Base-by-base conservation (phyloP, 64 coral and sea anemone genomes). In the Actinia tenebrosa region DNA sequence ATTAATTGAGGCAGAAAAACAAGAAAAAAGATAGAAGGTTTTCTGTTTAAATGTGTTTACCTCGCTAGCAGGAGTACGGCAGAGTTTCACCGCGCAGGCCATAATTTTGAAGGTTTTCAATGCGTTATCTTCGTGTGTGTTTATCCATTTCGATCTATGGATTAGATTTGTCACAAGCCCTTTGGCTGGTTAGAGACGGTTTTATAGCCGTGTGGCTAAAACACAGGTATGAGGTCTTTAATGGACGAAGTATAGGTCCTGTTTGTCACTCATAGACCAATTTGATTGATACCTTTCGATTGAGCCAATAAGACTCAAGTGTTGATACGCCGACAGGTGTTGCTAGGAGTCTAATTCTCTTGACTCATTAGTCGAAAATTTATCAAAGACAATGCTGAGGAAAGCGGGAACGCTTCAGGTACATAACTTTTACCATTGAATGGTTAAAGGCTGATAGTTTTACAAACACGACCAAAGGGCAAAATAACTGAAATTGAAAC, bases 291-390 rank as follows among this genome's bases (percentile, higher is more conserved):
- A 43, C n/a, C 69, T 75, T 42, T 75, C 23, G 25, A 75, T 42
- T 75, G 69, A 75, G 69, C 69, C 69, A 75, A 75, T 75, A 75
- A 75, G 69, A 9, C 69, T 75, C 9, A 16, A 75, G 69, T 26
- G 26, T 42, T 25, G 26, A n/a, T 75, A 37, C 30, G 30, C 2
- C 2, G 10, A 26, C 69, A 75, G 69, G 69, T 75, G 69, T 11
- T 75, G 10, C 7, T 66, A 22, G 63, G 9, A 66, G 17, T 22
- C 20, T 23, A 66, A 66, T 66, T 22, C 63, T 30, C 26, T 42
- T 6, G 69, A 75, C 14, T 75, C 27, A 30, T 75, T 75, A 10
- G 26, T 16, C 11, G 1, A 75, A 9, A 22, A 71, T 71, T 75
- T 30, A 75, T 66, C 15, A n/a, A 14, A n/a, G 20, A 66, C 63